Base-by-base conservation (phyloP, 2,797 vertebrate genomes). In the Hydrocynus forskahlii region DNA sequence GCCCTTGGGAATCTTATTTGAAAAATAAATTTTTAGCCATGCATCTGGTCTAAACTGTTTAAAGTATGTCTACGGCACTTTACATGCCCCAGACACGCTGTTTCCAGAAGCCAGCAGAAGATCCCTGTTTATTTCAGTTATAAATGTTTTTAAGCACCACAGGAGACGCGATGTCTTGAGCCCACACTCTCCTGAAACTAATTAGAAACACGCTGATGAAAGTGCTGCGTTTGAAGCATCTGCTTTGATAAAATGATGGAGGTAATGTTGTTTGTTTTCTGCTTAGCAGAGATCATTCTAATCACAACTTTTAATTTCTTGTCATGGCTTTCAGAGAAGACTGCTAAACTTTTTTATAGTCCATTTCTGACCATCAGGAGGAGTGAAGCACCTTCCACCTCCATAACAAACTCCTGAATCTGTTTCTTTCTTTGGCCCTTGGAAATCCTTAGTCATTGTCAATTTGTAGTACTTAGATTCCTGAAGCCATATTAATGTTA, bases 171-270 rank as follows among this genome's bases (percentile, higher is more conserved):
- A 23, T 68, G 12, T 50, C 5, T 70, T 5, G 5, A 6, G 29
- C 35, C 2, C 69, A 72, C 16, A 35, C 21, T 25, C 16, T 54
- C 50, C 50, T 19, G 5, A 55, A 19, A 50, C 69, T 25, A 72
- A 29, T 72, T 72, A 72, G 48, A 71, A 54, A n/a, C 69, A 66
- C 3, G 4, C 60, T 64, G 62, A 5, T 62, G 59, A 62, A 62
- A 48, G 43, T 23, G 67, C 45, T 70, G 45, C 9, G 48, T 48
- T 52, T 16, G 59, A 9, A 29, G 60, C 21, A 70, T 70, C 43
- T 25, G 68, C n/a, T 52, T 70, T 70, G 25, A 60, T 48, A 29
- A 69, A 48, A 25, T 59, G 21, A 59, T 6, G 19, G 17, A 23
- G 45, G 59, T n/a, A 68, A 29, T 71, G 17, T 8, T 66, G 62